phyloP scores from a whole-genome alignment of 2,113 vertebrate species.

The Ibidorhyncha struthersii region DNA sequence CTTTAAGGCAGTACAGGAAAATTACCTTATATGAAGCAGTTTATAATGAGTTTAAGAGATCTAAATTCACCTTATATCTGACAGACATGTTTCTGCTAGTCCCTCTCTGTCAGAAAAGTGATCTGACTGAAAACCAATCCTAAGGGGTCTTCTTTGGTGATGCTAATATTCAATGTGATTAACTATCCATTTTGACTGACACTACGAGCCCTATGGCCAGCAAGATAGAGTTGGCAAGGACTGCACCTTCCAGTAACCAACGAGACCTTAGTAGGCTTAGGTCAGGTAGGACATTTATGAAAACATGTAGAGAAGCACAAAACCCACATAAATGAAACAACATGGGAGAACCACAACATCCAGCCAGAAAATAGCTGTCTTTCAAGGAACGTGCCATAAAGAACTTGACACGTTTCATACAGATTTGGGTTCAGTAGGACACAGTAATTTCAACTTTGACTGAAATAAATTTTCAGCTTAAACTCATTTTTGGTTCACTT shows the following conservation, averaged over 20 bases:
- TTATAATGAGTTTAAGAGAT: neutral
- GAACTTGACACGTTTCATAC: neutral
- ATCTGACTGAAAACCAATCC: neutral
- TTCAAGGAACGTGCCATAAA: neutral
- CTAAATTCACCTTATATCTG: neutral
- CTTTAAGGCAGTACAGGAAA: neutral
- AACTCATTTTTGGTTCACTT: neutral
- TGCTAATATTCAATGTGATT: neutral
- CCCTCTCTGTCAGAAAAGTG: neutral
- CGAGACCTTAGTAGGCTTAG: accelerated
- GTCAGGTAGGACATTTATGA: neutral
- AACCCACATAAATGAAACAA: neutral
- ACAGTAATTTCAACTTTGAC: neutral
- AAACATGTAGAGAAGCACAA: neutral
- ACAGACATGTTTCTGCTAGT: neutral
- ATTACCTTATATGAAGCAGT: neutral
- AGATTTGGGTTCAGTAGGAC: neutral
- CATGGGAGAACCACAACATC: neutral
- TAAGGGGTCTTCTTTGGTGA: neutral
- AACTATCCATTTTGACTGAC: neutral
- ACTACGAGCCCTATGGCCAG: neutral
- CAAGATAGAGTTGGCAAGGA: neutral
- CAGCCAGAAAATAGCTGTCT: neutral
- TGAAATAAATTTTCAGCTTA: neutral
- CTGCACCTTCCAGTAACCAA: neutral